phyloP scores from a whole-genome alignment of 2,888 invertebrate genomes.

The Uropetala carovei region DNA sequence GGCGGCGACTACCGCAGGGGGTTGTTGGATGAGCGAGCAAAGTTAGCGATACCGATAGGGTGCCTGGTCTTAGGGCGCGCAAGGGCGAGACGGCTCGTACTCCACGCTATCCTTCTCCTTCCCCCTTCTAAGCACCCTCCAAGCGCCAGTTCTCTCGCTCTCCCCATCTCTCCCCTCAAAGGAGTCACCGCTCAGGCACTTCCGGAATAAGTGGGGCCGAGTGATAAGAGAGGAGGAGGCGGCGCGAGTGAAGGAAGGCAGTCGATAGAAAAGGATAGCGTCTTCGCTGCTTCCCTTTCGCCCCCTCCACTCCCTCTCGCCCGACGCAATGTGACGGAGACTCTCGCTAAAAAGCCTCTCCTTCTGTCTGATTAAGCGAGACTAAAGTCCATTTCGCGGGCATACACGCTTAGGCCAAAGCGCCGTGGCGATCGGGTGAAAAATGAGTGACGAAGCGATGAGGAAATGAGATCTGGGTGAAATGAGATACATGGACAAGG shows the following conservation, averaged over 20 bases:
- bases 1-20: not conserved
- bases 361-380: slow-evolving; percentile 26
- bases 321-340: not conserved
- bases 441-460: slow-evolving; percentile 38
- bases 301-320: not conserved
- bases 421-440: not conserved
- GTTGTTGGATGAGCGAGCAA: not conserved
- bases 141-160: not conserved
- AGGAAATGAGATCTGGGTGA: slow-evolving; percentile 24
- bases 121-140: not conserved
- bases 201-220: slow-evolving; percentile 53
- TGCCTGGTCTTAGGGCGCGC: not conserved
- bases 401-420: not conserved
- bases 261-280: slow-evolving; percentile 37
- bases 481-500: not conserved
- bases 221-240: slow-evolving; percentile 27
- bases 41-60: not conserved
- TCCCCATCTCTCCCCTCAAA: slow-evolving; percentile 27
- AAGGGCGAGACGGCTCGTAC: not conserved
- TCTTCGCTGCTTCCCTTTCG: not conserved
- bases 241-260: slow-evolving; percentile 36
- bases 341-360: not conserved
- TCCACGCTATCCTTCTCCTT: slow-evolving; percentile 24
- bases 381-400: slow-evolving; percentile 33
- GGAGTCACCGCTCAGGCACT: slow-evolving; percentile 47